Evolutionary conservation across 2,888 invertebrate species (phyloP).

Genomic region (Theretra japonica): DNA sequence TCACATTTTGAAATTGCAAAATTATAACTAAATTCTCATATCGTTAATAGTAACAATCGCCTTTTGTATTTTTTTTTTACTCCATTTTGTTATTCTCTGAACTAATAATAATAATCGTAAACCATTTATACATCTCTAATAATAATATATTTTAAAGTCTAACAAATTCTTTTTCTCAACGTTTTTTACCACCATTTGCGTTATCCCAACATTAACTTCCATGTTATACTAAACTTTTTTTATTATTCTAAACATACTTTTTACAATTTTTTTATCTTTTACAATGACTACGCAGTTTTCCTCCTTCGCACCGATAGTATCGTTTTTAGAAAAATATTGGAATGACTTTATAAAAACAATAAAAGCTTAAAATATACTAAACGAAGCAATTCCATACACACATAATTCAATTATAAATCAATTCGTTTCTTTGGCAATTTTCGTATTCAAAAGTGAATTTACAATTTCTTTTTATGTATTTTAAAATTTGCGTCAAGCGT

Average conservation of each 20-base stretch:
- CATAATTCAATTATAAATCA: slow-evolving; percentile 63
- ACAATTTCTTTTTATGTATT: slow-evolving; percentile 68
- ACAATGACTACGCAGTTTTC: slow-evolving; percentile 71
- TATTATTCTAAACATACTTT: slow-evolving; percentile 80
- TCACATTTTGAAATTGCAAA: slow-evolving; percentile 85
- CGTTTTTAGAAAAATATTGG: slow-evolving; percentile 78
- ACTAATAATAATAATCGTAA: slow-evolving; percentile 83
- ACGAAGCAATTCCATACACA: slow-evolving; percentile 67
- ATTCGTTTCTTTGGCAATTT: slow-evolving; percentile 83
- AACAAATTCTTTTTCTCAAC: slow-evolving; percentile 84
- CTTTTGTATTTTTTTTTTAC: slow-evolving; percentile 74
- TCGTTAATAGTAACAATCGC: slow-evolving; percentile 84
- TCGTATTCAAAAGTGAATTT: slow-evolving; percentile 82
- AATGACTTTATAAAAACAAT: slow-evolving; percentile 67
- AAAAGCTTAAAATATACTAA: slow-evolving; percentile 57
- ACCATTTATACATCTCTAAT: slow-evolving; percentile 84
- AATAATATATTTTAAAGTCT: slow-evolving; percentile 84
- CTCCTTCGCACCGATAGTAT: slow-evolving; percentile 71
- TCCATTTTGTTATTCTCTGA: slow-evolving; percentile 75
- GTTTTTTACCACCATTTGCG: slow-evolving; percentile 71
- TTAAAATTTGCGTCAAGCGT: slow-evolving; percentile 73
- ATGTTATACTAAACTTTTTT: slow-evolving; percentile 76
- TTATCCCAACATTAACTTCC: slow-evolving; percentile 79
- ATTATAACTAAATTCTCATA: slow-evolving; percentile 85
- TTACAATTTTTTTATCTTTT: slow-evolving; percentile 70